Conservation (phyloP, 2,113 vertebrate species). For the Montifringilla adamsi region DNA sequence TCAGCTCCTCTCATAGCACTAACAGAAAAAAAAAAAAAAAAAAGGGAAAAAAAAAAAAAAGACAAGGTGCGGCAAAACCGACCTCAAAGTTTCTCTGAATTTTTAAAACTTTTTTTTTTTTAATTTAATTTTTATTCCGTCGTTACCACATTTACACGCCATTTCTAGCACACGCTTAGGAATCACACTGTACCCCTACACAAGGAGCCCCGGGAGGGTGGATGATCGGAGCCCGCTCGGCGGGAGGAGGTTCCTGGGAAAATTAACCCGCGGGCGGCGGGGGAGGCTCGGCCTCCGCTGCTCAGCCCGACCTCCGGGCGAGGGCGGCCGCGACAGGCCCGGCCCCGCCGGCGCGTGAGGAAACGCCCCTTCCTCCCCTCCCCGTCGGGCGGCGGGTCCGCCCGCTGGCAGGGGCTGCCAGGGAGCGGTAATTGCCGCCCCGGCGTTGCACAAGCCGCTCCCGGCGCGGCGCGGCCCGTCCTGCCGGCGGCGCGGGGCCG, state of each 20-base stretch:
- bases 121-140: neutral
- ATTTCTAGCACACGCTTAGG: accelerated
- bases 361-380: neutral
- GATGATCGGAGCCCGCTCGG: accelerated
- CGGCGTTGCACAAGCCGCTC: neutral
- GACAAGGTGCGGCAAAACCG: accelerated
- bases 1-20: neutral
- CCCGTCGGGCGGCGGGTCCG: neutral
- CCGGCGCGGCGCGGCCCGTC: neutral
- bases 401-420: neutral
- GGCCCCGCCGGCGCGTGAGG: neutral
- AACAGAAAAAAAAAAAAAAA: neutral
- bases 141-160: accelerated
- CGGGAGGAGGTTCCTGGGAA: accelerated
- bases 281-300: neutral
- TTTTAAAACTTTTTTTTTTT: neutral
- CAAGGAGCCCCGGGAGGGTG: accelerated
- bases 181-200: accelerated
- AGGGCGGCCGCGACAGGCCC: neutral
- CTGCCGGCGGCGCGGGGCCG: neutral
- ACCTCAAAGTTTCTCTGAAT: neutral
- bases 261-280: accelerated
- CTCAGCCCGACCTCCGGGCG: neutral
- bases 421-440: neutral
- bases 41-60: too few species aligned